A percentile compares a stretch with the other conserved stretches of the same genome.
Evolutionary conservation across 2,797 vertebrate genomes (phyloP).

Genomic region (Synanceia verrucosa): DNA sequence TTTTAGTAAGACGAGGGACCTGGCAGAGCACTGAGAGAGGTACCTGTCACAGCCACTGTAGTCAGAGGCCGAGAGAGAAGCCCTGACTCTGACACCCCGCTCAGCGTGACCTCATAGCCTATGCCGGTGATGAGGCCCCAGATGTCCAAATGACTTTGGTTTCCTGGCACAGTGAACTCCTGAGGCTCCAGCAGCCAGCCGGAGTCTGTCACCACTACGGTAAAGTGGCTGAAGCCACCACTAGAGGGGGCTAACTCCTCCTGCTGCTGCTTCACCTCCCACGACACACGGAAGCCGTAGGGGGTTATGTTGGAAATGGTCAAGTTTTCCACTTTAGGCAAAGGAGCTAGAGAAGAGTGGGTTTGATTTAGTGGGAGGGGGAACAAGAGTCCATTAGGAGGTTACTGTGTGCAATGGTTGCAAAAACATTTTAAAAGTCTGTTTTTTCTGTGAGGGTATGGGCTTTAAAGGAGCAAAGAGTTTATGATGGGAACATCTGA

Average conservation of each 20-base stretch:
- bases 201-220: slow-evolving; percentile 93
- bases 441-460: slow-evolving; percentile 25
- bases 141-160: slow-evolving; percentile 90
- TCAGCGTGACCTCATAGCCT: slow-evolving; percentile 96
- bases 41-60: slow-evolving; percentile 95
- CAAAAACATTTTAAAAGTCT: slow-evolving; percentile 69
- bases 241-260: slow-evolving; percentile 72
- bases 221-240: slow-evolving; percentile 88
- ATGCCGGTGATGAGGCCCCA: slow-evolving; percentile 97
- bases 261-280: slow-evolving; percentile 81
- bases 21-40: slow-evolving; percentile 55
- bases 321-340: slow-evolving; percentile 96
- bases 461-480: neutral
- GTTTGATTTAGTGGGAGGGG: slow-evolving; percentile 42
- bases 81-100: slow-evolving; percentile 89
- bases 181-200: slow-evolving; percentile 96
- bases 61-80: slow-evolving; percentile 92
- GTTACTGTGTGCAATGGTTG: slow-evolving; percentile 75
- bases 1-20: slow-evolving; percentile 30
- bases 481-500: neutral
- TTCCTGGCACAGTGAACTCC: slow-evolving; percentile 91
- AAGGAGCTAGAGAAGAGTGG: slow-evolving; percentile 84
- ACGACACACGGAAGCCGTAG: slow-evolving; percentile 93
- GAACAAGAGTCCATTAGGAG: slow-evolving; percentile 71
- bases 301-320: slow-evolving; percentile 91